Base-by-base conservation (phyloP, 2,113 vertebrate species). In the Vidua chalybeata region DNA sequence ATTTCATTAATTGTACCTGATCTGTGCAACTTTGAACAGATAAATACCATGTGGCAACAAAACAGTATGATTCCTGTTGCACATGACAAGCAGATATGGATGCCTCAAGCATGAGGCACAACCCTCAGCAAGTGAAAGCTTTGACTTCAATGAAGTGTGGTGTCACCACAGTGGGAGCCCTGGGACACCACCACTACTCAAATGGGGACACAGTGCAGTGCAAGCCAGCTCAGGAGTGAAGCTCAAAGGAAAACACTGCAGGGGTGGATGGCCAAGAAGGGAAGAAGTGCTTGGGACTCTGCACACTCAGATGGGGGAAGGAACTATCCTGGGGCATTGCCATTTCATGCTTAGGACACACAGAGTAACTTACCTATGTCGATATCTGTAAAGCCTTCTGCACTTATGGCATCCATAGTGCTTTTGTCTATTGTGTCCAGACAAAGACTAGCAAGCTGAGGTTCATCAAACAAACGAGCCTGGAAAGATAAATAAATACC, bases 391-490 rank as follows among this genome's bases (percentile, higher is more conserved):
- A 99, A 99, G 18, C 99, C 99, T 92, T 99, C 99, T 33, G 99
- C 99, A 61, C 98, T 99, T 94, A 99, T 98, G 45, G 99, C 99
- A 83, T 99, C 99, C 76, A 98, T 97, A 2, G 99, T 99, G 96
- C 98, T 99, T 97, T 99, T 99, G 98, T 99, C 99, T 95, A 99
- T 99, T 5, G 98, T 99, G 94, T 99, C 99, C 9, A 99, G 97
- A 95, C 99, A 99, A 54, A 99, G 98, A 77, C 98, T 99, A 56
- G 99, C 99, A 61, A 99, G 98, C 91, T 99, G 99, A 83, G 99
- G 99, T 92, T 99, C 99, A 97, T 99, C 99, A 95, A 99, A 99
- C 89, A 99, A 97, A 90, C 99, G 98, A 43, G 99, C 99, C 99
- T 99, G 78, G 43, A 89, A 87, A 87, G 5, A 72, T 17, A 92